phyloP scores from a whole-genome alignment of 2,797 vertebrate genomes.

The Botia almorhae region DNA sequence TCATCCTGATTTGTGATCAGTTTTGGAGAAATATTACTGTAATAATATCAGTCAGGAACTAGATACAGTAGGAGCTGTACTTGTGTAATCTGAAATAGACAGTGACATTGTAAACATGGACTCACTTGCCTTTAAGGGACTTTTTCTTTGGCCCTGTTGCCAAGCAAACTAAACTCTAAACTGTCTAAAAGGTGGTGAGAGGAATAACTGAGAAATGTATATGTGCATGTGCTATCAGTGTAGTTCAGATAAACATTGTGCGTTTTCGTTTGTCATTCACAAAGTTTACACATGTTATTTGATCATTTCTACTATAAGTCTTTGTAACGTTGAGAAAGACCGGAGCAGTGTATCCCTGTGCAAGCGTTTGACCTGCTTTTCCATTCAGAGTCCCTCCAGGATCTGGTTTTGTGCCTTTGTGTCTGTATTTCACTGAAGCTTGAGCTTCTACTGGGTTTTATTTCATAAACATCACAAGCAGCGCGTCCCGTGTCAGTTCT shows the following conservation, averaged over 20 bases:
- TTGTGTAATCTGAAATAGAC: too few species aligned
- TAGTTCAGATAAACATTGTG: neutral
- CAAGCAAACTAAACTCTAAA: too few species aligned
- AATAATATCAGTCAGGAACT: too few species aligned
- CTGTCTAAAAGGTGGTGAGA: too few species aligned
- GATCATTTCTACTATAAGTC: neutral
- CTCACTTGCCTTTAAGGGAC: too few species aligned
- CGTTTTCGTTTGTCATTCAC: neutral
- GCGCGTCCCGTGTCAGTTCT: neutral
- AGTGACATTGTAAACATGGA: too few species aligned
- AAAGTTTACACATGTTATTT: neutral
- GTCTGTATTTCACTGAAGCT: neutral
- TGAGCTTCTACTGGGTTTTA: neutral
- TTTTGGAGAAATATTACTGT: too few species aligned
- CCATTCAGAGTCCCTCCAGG: neutral
- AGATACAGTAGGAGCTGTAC: too few species aligned
- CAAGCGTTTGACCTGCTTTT: neutral
- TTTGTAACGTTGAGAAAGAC: neutral
- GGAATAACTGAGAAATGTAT: too few species aligned
- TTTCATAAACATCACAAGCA: slow-evolving; percentile 1
- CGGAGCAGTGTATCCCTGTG: neutral
- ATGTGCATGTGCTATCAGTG: too few species aligned
- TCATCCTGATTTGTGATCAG: too few species aligned
- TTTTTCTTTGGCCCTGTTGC: too few species aligned
- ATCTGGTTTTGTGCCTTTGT: neutral